Evolutionary conservation across 2,797 vertebrate genomes (phyloP), one percentile per base, ranked within the genome.

Genomic region (Tarsius wallacei): DNA sequence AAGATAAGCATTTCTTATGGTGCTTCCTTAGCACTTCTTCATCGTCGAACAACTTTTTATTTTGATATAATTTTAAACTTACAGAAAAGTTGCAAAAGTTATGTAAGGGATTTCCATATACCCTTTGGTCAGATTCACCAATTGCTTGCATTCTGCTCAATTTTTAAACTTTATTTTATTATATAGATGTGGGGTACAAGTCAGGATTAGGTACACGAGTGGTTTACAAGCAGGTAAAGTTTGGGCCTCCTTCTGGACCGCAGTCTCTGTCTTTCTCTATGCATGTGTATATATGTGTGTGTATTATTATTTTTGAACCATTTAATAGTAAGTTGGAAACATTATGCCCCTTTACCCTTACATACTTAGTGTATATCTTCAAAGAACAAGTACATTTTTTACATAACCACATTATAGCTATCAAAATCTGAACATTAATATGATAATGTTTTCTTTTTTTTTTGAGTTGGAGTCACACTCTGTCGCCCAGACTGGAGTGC

Each of bases 1-100:
- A 68, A 88, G 24, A 5, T 61, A 73, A 19, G 19, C 57, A 82
- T 82, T 93, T 1, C 33, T 51, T 28, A 83, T 94, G 78, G 16
- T 78, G 21, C 26, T 70, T 90, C 55, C 53, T 87, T 36, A 78
- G 12, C 26, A 78, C 1, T 73, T 87, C 22, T 15, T 57, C 53
- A 71, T 81, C 89, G 55, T 64, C n/a, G 28, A 66, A 85, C 77
- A 22, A 1, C 1, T 36, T 57, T 78, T 80, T 77, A 47, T 85
- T 94, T 96, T 86, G 16, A 59, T 49, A 59, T 89, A 57, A 93
- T 87, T 84, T 93, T 26, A 88, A 90, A 73, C 10, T 84, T 74
- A 49, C 53, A 91, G 66, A 80, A 94, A 94, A 86, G 42, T 85
- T 85, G 5, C 22, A 90, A 90, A 63, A 83, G 31, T 53, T 70